Evolutionary conservation across 2,888 invertebrate genomes (phyloP), one percentile per base, ranked within the genome.

Genomic region (Campopleginae sp.): DNA sequence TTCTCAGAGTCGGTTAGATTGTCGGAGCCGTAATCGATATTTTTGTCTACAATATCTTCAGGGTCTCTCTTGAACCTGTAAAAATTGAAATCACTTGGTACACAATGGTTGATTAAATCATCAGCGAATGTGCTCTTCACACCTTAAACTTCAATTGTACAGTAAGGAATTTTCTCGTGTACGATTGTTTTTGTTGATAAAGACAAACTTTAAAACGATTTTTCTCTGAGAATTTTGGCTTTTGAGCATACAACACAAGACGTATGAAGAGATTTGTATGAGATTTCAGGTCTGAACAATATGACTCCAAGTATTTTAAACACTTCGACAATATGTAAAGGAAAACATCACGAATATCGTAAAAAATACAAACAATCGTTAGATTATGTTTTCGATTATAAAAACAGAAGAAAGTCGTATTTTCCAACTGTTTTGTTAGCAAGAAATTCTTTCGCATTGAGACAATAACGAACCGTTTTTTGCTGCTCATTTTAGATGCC

Each of bases 1-100:
- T 96, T 95, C 90, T 97, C 97, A 0, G 97, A 97, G 91, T 96
- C 96, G 4, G 96, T 96, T 46, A 95, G 95, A 82, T 96, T 95
- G 91, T 96, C 96, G 85, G 95, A 95, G 74, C 95, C 95, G 77
- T 94, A 89, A 86, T 94, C 94, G 12, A 86, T 74, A 17, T 74
- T 85, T 65, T 14, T 23, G 0, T 83, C 77, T 12, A 33, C 58
- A 14, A 72, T 66, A 72, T 83, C 77, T 8, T 44, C 58, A n/a
- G 76, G 71, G 65, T 86, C 86, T 42, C 14, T 86, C 17, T 17
- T 68, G 17, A 65, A 82, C 68, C 86, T 87, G 19, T 2, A 27
- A 44, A 33, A 7, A 48, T 6, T 23, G 33, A 6, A 19, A 71
- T 33, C 1, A 14, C 33, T 31, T 19, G 23, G n/a, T 71, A n/a